These are phyloP conservation scores for Phrynosoma blainvillii DNA, from an alignment of 2,113 vertebrate genomes.

Conservation along the genomic window DNA sequence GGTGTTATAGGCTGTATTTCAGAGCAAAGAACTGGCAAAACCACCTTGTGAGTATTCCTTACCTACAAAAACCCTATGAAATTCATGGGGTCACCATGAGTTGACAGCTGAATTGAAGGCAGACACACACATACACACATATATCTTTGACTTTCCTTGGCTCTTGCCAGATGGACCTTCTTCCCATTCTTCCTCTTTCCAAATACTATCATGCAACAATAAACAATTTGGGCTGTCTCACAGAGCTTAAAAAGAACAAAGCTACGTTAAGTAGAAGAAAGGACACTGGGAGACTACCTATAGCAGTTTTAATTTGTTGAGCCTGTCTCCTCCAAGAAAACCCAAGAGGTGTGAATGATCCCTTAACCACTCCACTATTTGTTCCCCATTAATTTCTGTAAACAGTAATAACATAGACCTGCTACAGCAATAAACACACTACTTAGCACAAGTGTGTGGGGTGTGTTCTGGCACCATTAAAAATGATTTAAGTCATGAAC, in stretches of 20 bases:
- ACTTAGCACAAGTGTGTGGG: background rate
- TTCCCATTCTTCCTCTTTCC: background rate
- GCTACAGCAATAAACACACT: slow-evolving; percentile 20
- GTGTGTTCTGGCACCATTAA: background rate
- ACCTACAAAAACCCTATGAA: too few relatives aligned
- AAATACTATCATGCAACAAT: background rate
- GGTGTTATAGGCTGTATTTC: too few relatives aligned
- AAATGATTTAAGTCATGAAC: background rate
- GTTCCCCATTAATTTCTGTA: background rate
- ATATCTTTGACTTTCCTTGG: background rate
- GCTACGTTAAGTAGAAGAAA: background rate
- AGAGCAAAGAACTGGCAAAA: too few relatives aligned
- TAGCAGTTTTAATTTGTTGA: too few relatives aligned
- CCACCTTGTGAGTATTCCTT: too few relatives aligned
- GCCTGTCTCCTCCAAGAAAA: background rate
- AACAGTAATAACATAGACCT: background rate
- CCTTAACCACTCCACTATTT: background rate
- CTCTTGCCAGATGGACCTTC: background rate
- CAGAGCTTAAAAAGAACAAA: background rate
- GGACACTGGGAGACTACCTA: too few relatives aligned
- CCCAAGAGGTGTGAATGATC: background rate
- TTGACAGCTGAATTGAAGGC: too few relatives aligned
- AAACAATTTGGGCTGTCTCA: background rate
- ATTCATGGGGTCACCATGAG: too few relatives aligned
- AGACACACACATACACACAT: too few relatives aligned